Percentiles rank a stretch among this genome's conserved stretches.
Evolutionary conservation across 2,888 invertebrate species (phyloP).

Genomic region (Ellobium chinense): DNA sequence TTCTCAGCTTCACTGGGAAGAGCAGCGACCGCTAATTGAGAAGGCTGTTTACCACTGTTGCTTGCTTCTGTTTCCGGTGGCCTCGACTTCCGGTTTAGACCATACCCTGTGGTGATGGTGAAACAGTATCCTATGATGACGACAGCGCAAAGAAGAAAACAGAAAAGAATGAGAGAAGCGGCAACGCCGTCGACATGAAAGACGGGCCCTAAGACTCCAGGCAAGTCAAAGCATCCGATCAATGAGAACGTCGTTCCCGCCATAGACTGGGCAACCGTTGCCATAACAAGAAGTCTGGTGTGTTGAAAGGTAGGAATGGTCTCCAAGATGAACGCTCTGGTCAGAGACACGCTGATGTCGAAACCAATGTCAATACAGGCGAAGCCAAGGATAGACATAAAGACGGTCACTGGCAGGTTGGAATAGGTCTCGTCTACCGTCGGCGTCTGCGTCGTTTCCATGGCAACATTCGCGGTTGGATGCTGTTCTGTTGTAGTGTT

Average conservation of each 20-base stretch:
- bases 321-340: constrained; percentile 36
- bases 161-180: constrained; percentile 31
- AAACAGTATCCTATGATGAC: background rate
- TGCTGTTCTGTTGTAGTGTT: background rate
- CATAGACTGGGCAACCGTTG: background rate
- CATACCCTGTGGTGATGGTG: background rate
- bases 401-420: constrained; percentile 14
- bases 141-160: background rate
- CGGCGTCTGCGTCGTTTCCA: background rate
- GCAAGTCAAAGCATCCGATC: constrained; percentile 37
- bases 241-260: constrained; percentile 28
- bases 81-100: background rate
- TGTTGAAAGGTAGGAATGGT: constrained; percentile 27
- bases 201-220: background rate
- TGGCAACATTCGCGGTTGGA: background rate
- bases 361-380: constrained; percentile 33
- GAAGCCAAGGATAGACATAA: constrained; percentile 35
- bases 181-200: constrained; percentile 39
- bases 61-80: background rate
- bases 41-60: background rate
- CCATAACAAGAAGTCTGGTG: constrained; percentile 17
- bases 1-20: background rate
- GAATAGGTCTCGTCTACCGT: background rate
- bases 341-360: constrained; percentile 32
- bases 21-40: background rate